Conservation (phyloP, 2,113 vertebrate species). For the Vulpes lagopus region DNA sequence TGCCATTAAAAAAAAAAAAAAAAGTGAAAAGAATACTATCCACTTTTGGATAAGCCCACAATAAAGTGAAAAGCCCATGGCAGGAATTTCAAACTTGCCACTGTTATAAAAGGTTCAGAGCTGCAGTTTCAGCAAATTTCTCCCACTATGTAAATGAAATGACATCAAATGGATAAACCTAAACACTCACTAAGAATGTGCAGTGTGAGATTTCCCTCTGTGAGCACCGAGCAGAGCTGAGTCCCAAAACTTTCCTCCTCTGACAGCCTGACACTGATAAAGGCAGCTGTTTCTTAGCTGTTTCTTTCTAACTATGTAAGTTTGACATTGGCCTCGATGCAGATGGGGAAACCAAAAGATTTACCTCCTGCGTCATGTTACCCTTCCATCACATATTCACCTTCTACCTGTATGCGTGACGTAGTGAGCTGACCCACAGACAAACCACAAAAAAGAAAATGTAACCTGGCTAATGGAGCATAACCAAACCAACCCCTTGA, state of each 20-base stretch:
- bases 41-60: not conserved
- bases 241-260: not conserved
- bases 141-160: not conserved
- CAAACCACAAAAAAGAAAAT: conserved; percentile 57
- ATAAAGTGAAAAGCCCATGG: not conserved
- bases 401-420: not conserved
- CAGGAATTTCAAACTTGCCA: not conserved
- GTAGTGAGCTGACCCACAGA: not conserved
- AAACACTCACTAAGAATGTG: not conserved
- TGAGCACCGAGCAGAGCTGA: not conserved
- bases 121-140: not conserved
- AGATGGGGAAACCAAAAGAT: conserved; percentile 20
- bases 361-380: conserved; percentile 2
- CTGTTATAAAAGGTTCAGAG: not conserved
- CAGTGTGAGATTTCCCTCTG: too few relatives aligned
- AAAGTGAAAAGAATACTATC: not conserved
- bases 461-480: not conserved
- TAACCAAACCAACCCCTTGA: not conserved
- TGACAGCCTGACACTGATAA: not conserved
- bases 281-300: not conserved
- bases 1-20: not conserved
- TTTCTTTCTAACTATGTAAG: not conserved
- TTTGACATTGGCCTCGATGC: not conserved
- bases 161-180: not conserved
- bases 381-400: conserved; percentile 37